These are phyloP conservation scores for Macroglossus sobrinus DNA, from an alignment of 2,113 vertebrate species.

Conservation along the genomic window DNA sequence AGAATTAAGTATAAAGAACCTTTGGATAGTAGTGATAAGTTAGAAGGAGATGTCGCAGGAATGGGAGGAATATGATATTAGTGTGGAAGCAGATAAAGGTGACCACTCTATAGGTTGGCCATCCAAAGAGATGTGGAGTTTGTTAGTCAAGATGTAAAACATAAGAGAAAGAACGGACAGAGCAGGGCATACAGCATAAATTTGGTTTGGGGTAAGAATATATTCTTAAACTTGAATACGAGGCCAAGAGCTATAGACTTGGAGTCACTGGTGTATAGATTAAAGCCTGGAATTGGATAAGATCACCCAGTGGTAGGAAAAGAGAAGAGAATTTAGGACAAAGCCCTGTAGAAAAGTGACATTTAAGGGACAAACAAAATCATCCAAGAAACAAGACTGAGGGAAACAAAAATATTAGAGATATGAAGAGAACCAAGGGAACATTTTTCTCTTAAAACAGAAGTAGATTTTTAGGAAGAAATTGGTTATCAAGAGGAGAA, in stretches of 20 bases:
- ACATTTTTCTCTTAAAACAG: background rate
- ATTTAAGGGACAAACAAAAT: background rate
- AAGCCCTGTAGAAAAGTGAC: background rate
- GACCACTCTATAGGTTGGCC: background rate
- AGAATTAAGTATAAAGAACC: background rate
- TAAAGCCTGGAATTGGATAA: background rate
- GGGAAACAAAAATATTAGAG: background rate
- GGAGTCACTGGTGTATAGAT: background rate
- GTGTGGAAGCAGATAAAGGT: background rate
- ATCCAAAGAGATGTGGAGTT: background rate
- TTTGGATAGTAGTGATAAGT: background rate
- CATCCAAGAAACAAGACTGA: background rate
- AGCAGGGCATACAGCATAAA: background rate
- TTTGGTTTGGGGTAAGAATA: background rate
- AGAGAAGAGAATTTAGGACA: background rate
- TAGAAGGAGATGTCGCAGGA: background rate
- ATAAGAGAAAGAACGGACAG: background rate
- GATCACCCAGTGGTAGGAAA: background rate
- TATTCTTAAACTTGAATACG: background rate
- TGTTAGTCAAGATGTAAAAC: background rate
- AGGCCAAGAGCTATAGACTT: background rate
- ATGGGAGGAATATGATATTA: background rate
- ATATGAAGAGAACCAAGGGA: background rate
- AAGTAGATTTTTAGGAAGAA: background rate
- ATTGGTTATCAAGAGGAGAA: background rate